phyloP scores from a whole-genome alignment of 1,140 invertebrate genomes.

The Mactra quadrangularis region DNA sequence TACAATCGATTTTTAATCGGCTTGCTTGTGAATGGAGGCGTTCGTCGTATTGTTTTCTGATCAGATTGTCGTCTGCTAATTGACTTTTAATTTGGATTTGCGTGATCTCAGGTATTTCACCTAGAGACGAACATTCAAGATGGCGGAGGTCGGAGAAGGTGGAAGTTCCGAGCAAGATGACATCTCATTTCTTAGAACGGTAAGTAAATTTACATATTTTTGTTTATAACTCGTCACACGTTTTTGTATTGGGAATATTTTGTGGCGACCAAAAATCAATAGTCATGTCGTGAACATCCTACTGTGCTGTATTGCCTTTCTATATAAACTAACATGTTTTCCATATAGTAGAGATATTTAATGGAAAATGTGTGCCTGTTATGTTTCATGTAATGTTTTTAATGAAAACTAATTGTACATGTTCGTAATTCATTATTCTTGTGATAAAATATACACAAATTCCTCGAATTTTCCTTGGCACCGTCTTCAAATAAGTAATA shows the following conservation, averaged over 20 bases:
- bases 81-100: conserved; percentile 40
- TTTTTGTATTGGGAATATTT: not conserved
- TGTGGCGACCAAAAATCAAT: not conserved
- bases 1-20: not conserved
- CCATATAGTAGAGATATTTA: too few relatives aligned
- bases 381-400: too few relatives aligned
- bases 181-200: conserved; percentile 77
- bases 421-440: too few relatives aligned
- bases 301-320: not conserved
- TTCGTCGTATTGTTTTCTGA: conserved; percentile 1
- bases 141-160: conserved; percentile 74
- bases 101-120: conserved; percentile 36
- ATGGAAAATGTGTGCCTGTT: too few relatives aligned
- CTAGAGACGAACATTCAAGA: conserved; percentile 55
- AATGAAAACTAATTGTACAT: too few relatives aligned
- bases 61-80: conserved; percentile 22
- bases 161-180: conserved; percentile 77
- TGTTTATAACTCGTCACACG: not conserved
- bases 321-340: too few relatives aligned
- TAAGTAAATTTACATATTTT: conserved; percentile 63
- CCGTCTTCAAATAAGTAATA: too few relatives aligned
- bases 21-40: conserved; percentile 21
- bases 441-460: too few relatives aligned
- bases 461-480: too few relatives aligned
- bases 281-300: not conserved